Conservation (phyloP, 2,888 invertebrate species). For the Periphyllus acericola region DNA sequence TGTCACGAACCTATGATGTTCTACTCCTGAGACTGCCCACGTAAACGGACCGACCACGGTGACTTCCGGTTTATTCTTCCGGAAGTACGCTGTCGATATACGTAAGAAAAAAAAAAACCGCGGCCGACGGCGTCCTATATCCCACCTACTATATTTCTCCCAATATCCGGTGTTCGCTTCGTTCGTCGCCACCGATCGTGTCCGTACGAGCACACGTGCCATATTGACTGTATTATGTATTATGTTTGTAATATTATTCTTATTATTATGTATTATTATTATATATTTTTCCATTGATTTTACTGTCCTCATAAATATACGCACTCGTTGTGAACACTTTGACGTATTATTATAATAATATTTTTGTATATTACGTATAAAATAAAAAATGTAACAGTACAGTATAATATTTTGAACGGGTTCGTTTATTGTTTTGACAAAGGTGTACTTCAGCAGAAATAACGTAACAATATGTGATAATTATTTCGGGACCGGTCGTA, state of each 20-base stretch:
- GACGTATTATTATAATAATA: background rate
- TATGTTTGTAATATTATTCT: background rate
- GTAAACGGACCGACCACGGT: background rate
- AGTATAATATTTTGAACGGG: background rate
- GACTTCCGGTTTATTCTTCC: too few relatives aligned
- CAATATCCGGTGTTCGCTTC: background rate
- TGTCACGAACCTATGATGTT: constrained; percentile 53
- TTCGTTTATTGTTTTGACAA: background rate
- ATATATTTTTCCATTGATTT: background rate
- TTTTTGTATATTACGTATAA: background rate
- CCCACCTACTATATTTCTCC: background rate
- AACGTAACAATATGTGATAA: too few relatives aligned
- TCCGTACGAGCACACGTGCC: too few relatives aligned
- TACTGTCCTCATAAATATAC: background rate
- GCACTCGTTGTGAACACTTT: background rate
- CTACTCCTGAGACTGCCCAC: constrained; percentile 37
- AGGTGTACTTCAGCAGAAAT: too few relatives aligned
- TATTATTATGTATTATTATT: background rate
- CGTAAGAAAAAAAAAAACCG: background rate
- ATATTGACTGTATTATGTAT: background rate
- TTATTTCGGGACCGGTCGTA: too few relatives aligned
- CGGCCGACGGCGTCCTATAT: background rate
- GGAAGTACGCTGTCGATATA: background rate
- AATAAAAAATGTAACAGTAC: background rate
- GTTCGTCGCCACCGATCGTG: background rate